Evolutionary conservation across 2,113 vertebrate genomes (phyloP), one percentile per base, ranked within the genome.

Genomic region (Oplegnathus fasciatus): DNA sequence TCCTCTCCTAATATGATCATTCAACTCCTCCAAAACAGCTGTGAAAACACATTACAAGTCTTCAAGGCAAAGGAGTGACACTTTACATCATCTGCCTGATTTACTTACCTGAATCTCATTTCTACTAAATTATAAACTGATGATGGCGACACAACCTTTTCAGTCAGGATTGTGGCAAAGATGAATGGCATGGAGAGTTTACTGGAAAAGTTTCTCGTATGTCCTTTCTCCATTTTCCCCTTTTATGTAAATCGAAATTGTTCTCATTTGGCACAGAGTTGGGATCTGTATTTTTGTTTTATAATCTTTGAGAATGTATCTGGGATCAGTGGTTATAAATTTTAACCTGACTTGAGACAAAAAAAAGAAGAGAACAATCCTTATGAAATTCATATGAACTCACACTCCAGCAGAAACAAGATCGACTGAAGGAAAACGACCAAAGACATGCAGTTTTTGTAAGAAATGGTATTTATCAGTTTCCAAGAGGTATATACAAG

Each of bases 391-490:
- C n/a, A 42, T 37, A 40, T 15, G 6, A 18, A 24, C 26, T 66
- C 61, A 50, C 26, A 24, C 15, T 69, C 34, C 52, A 61, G 28
- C 48, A 46, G 42, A 61, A 20, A 44, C 18, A 1, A 52, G 42
- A 68, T 13, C 0, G 13, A 73, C 20, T 24, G 64, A 69, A 72
- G 3, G 2, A 86, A 37, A 26, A 52, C 1, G 0, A 71, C 26
- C 0, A 20, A 13, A 52, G n/a, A 81, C n/a, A 6, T 9, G 46
- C 37, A 40, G 26, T 24, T 84, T 91, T 89, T 81, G 78, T 89
- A 93, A 92, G 87, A 95, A 93, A 94, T 67, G 40, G 61, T 82
- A 88, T 94, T 95, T 87, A 91, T 90, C 88, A 70, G 83, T 88
- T 83, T 87, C 34, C 75, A 78, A 89, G 83, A 90, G 75, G 75